Base-by-base conservation (phyloP, 2,888 invertebrate genomes). In the Caradrina kadenii region DNA sequence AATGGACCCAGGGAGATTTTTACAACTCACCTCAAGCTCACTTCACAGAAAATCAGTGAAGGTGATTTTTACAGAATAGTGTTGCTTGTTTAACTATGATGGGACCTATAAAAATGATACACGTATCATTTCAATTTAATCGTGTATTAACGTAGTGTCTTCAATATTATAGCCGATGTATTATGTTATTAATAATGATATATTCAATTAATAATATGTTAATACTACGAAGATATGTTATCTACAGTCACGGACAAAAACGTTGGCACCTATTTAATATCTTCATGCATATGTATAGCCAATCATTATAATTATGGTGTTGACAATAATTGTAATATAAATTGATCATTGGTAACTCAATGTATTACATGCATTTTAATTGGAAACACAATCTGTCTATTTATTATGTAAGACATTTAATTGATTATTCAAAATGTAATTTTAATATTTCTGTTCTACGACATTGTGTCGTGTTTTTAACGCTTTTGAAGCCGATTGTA, bases 241-340 rank as follows among this genome's bases (percentile, higher is more conserved):
- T 81, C 69, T 55, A 69, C 39, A 71, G 79, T 81, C 73, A 79
- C 73, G 79, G 73, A 76, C 76, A 73, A 60, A 73, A 79, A 61
- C 66, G 63, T 78, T 65, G 62, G 63, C 65, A 69, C 54, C 54
- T 63, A 63, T 76, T 70, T 63, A 63, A 75, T 72, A 72, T 48
- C 26, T 50, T 56, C 60, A 79, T 79, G 79, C 79, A 79, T 79
- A 68, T 68, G 62, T 65, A 79, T 50, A 55, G 6, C 48, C 59
- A 22, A 52, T 60, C 50, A 63, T 58, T 59, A 63, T 67, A 69
- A 65, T 61, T 62, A 72, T 68, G 59, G 76, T 72, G 68, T 71
- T 64, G 55, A 72, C 56, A 68, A 68, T 61, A 72, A 75, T 76
- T 75, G 63, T 75, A 63, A 66, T 63, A 63, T 79, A 58, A 69